Percentiles rank a stretch among this genome's conserved stretches.
phyloP scores from a whole-genome alignment of 2,888 invertebrate genomes.

The Eupithecia vulgata region DNA sequence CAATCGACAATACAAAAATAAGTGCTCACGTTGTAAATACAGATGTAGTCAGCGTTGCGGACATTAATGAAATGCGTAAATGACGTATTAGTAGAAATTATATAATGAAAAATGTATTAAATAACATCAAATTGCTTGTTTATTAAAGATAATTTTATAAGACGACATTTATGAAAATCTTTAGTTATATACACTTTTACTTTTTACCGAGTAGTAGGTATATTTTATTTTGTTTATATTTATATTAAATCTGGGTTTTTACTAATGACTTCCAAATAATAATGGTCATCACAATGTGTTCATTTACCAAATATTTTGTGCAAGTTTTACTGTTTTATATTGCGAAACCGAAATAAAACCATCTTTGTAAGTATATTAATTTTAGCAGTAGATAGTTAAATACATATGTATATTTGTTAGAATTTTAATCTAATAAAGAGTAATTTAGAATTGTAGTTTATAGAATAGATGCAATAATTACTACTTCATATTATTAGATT shows the following conservation, averaged over 20 bases:
- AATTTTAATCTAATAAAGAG: conserved; percentile 45
- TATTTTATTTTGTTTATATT: not conserved
- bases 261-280: conserved; percentile 38
- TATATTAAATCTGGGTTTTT: conserved; percentile 4
- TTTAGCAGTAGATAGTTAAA: conserved; percentile 43
- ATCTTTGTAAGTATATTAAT: conserved; percentile 64
- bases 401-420: conserved; percentile 53
- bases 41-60: conserved; percentile 56
- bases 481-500: conserved; percentile 24
- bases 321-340: conserved; percentile 60
- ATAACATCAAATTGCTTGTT: not conserved
- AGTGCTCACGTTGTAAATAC: conserved; percentile 76
- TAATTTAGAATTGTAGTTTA: conserved; percentile 47
- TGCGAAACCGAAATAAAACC: conserved; percentile 54
- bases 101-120: not conserved
- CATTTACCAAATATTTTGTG: conserved; percentile 77
- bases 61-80: conserved; percentile 56
- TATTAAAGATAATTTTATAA: not conserved
- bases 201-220: not conserved
- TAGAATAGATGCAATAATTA: conserved; percentile 50
- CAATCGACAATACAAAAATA: conserved; percentile 74
- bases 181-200: not conserved
- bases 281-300: conserved; percentile 78
- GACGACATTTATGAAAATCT: not conserved
- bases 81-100: conserved; percentile 44